Evolutionary conservation across 2,113 vertebrate genomes (phyloP), one percentile per base, ranked within the genome.

Genomic region (Rhea pennata): DNA sequence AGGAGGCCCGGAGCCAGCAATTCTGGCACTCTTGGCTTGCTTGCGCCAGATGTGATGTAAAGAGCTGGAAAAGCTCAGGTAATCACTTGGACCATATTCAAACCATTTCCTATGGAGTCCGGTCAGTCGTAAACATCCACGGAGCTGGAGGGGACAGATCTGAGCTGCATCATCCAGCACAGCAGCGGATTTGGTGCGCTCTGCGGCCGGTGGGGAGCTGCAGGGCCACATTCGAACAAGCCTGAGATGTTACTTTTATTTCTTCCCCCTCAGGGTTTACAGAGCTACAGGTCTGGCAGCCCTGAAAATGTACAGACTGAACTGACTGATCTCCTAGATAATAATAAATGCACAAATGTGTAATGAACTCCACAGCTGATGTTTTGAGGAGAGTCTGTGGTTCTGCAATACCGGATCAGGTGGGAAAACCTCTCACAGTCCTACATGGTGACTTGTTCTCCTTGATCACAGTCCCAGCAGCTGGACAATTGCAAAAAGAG

Each of bases 131-230:
- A 61, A 72, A 42, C 58, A 61, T 20, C 70, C 54, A 1, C 4
- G 1, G 33, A 22, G 46, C 69, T 78, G 19, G 26, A 21, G 29
- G 54, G 29, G 58, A 40, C 3, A 5, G 26, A 50, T 31, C 24
- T 0, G 2, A 82, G 46, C 6, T 5, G 15, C 59, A 33, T 48
- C 48, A 44, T 10, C 48, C 67, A 29, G 23, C 72, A 27, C 56
- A 72, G 36, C 0, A 1, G 20, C 2, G 12, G 86, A 39, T 39
- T 27, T 2, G 1, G 69, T 0, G 0, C 50, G 56, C 33, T 74
- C 78, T 90, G 71, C 75, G 92, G 53, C 36, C 27, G 2, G 20
- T 36, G 33, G 26, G 74, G 70, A 84, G 17, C 84, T 69, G 53
- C 31, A 85, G 53, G 24, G 81, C 48, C 36, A 29, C 1, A 0